Base-by-base conservation (phyloP, 37 sponge, comb jelly and placozoan species). In the Beroe ovata region DNA sequence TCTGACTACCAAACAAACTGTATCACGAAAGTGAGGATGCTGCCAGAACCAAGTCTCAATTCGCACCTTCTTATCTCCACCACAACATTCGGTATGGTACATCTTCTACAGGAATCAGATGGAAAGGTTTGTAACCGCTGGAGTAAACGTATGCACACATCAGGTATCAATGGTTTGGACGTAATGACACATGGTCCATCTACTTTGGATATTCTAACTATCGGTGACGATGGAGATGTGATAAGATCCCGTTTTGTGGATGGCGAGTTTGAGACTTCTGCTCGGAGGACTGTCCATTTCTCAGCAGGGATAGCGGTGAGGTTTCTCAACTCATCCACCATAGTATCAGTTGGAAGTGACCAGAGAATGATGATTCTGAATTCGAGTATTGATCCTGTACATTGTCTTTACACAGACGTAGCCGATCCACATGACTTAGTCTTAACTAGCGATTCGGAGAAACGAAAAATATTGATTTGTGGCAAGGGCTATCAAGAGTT, bases 61-160 rank as follows among this genome's bases (percentile, higher is more conserved):
- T 21, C 84, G 4, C 22, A 18, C 35, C 18, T 18, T 4, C 41
- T 77, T n/a, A 19, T 16, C 8, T 38, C 84, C 1, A 11, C 54
- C 11, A 77, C 84, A 16, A 77, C 84, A 77, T 77, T 77, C 47
- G 84, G 84, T 18, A 77, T 77, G 84, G 54, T 77, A 39, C 41
- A 77, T 11, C 54, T 30, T 36, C 47, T 77, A 23, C 8, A 40
- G 36, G 33, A 42, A n/a, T 4, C 14, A n/a, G 84, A 23, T 30
- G 33, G 54, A 25, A 21, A 14, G 19, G 33, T 42, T 14, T 42
- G 8, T 40, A 25, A 21, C 4, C 39, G 3, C 1, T 77, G 8
- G 39, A n/a, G 47, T 77, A 14, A 41, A 6, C 84, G 28, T 22
- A 14, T 42, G 42, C 84, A 42, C 38, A 21, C 47, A 25, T 77